Percentiles rank a stretch among this genome's conserved stretches.
Evolutionary conservation across 2,888 invertebrate species (phyloP).

Genomic region (Lutraria lutraria): DNA sequence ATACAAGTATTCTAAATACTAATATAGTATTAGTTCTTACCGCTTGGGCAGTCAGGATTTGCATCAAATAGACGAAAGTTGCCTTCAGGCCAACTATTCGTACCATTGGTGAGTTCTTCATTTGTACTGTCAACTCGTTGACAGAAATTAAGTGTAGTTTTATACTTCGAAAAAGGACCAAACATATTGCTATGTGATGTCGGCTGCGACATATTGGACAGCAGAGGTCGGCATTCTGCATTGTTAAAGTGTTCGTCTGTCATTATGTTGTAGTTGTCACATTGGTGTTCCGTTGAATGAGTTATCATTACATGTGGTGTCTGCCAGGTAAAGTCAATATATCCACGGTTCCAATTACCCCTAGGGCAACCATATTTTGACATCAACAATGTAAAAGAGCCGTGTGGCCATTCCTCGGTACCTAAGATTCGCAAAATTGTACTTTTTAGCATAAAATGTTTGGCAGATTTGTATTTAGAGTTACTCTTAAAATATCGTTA

Average conservation of each 20-base stretch:
- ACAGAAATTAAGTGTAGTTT: slow-evolving; percentile 5
- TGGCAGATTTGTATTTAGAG: not conserved
- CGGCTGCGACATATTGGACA: not conserved
- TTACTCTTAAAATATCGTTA: not conserved
- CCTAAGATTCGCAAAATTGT: not conserved
- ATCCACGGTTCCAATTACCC: not conserved
- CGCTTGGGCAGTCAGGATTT: not conserved
- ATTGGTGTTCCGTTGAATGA: not conserved
- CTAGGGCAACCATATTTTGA: not conserved
- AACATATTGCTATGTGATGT: not conserved
- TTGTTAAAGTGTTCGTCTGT: not conserved
- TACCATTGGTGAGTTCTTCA: not conserved
- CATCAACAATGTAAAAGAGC: not conserved
- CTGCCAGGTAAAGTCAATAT: not conserved
- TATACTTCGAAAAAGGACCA: not conserved
- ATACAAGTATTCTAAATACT: not conserved
- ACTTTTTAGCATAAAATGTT: not conserved
- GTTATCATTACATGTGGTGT: not conserved
- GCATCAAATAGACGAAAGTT: not conserved
- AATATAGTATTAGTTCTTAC: not conserved
- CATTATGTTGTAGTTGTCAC: not conserved
- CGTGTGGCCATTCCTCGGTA: not conserved
- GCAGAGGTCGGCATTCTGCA: not conserved
- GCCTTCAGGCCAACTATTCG: not conserved
- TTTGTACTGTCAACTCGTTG: not conserved